Evolutionary conservation across 2,797 vertebrate genomes (phyloP).

Genomic region (Chloroceryle inda): DNA sequence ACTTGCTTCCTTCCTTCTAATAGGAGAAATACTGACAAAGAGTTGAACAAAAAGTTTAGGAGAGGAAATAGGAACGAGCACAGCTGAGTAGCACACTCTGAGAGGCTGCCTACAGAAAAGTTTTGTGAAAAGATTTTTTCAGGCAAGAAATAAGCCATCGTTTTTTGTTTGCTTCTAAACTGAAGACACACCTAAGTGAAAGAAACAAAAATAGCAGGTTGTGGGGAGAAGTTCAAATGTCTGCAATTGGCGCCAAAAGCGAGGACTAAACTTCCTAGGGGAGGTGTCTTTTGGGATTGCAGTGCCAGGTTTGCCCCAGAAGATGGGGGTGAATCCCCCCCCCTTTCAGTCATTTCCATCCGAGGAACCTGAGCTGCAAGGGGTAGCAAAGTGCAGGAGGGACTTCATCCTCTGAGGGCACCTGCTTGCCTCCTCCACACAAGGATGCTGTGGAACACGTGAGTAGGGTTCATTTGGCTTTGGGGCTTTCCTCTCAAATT

Average conservation of each 20-base stretch:
- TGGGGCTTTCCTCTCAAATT: neutral
- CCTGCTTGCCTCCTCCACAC: neutral
- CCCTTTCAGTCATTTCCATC: neutral
- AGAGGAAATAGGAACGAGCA: neutral
- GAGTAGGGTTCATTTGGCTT: neutral
- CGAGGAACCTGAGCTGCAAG: neutral
- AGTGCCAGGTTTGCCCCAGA: neutral
- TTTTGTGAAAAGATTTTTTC: neutral
- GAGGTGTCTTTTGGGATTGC: neutral
- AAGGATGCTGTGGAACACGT: neutral
- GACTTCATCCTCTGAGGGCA: neutral
- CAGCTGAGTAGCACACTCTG: neutral
- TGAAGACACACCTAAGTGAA: neutral
- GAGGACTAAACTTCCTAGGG: neutral
- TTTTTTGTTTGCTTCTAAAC: neutral
- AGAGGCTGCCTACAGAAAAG: neutral
- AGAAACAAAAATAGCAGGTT: neutral
- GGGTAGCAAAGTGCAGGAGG: neutral
- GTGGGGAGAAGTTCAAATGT: neutral
- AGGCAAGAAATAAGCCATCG: neutral
- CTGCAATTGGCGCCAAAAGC: neutral
- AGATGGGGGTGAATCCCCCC: neutral
- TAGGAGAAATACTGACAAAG: neutral
- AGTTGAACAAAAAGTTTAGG: neutral
- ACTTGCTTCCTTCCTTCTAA: neutral